Conservation (phyloP, 2,797 vertebrate genomes). For the Lacerta agilis region DNA sequence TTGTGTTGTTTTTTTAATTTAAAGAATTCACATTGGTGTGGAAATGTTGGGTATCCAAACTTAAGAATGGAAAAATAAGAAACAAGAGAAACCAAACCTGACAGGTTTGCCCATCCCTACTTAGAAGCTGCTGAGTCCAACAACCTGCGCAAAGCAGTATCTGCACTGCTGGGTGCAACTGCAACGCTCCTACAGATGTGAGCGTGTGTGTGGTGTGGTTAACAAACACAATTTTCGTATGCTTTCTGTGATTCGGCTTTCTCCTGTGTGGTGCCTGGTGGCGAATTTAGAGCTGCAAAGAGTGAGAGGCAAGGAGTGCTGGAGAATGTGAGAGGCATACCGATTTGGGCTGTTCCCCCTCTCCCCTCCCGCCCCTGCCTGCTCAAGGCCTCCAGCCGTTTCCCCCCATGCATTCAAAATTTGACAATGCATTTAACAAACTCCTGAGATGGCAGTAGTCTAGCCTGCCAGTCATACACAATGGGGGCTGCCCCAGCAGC, state of each 20-base stretch:
- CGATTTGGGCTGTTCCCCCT: not conserved
- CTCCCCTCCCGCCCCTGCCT: not conserved
- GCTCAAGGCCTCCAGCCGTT: not conserved
- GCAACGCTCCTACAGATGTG: rapidly evolving
- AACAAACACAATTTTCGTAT: rapidly evolving
- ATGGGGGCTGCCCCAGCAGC: not conserved
- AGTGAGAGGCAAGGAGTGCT: not conserved
- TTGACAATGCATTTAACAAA: conserved; percentile 18
- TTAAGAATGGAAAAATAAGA: too few relatives aligned
- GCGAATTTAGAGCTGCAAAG: not conserved
- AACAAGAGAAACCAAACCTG: too few relatives aligned
- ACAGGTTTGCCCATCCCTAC: too few relatives aligned
- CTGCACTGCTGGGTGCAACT: too few relatives aligned
- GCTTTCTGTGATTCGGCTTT: rapidly evolving
- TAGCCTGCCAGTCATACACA: not conserved
- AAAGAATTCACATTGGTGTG: too few relatives aligned
- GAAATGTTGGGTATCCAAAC: too few relatives aligned
- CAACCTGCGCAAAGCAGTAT: too few relatives aligned
- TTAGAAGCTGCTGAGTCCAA: too few relatives aligned
- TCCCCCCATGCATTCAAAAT: conserved; percentile 1
- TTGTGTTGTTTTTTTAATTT: too few relatives aligned
- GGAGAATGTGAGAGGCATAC: conserved; percentile 7
- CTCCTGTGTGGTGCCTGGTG: not conserved
- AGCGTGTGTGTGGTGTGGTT: not conserved
- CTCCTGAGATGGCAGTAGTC: not conserved